These are phyloP conservation scores for Scaptomyza graminum DNA, from an alignment of 1,140 invertebrate genomes.

Conservation along the genomic window DNA sequence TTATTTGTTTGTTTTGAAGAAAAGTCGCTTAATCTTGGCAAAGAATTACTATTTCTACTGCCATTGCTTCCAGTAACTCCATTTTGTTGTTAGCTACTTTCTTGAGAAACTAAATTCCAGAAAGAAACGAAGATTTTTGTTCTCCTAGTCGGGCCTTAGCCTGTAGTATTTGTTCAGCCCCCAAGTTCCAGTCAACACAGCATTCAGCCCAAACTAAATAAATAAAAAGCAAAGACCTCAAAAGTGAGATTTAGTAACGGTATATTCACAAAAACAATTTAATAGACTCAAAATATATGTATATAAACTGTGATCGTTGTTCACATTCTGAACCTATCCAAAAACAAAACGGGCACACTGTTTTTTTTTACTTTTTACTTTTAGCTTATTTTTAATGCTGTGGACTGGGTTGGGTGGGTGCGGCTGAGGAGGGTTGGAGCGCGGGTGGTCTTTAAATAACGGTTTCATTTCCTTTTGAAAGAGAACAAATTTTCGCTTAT, in stretches of 20 bases:
- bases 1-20: too few relatives aligned
- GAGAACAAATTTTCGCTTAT: slow-evolving; percentile 1
- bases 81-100: too few relatives aligned
- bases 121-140: neutral
- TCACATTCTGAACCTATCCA: neutral
- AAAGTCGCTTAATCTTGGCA: neutral
- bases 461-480: slow-evolving; percentile 45
- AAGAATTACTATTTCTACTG: too few relatives aligned
- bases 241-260: too few relatives aligned
- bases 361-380: slow-evolving; percentile 5
- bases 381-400: slow-evolving; percentile 1
- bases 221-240: too few relatives aligned
- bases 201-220: neutral
- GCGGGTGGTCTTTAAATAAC: slow-evolving; percentile 8
- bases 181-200: neutral
- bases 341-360: slow-evolving; percentile 19
- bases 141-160: slow-evolving; percentile 40
- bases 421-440: too few relatives aligned
- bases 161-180: neutral
- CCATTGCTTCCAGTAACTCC: too few relatives aligned
- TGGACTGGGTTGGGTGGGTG: neutral
- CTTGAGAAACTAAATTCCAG: neutral
- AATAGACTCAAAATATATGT: too few relatives aligned
- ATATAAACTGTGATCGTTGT: neutral
- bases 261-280: too few relatives aligned